Evolutionary conservation across 2,888 invertebrate genomes (phyloP), one percentile per base, ranked within the genome.

Genomic region (Endotricha flammealis): DNA sequence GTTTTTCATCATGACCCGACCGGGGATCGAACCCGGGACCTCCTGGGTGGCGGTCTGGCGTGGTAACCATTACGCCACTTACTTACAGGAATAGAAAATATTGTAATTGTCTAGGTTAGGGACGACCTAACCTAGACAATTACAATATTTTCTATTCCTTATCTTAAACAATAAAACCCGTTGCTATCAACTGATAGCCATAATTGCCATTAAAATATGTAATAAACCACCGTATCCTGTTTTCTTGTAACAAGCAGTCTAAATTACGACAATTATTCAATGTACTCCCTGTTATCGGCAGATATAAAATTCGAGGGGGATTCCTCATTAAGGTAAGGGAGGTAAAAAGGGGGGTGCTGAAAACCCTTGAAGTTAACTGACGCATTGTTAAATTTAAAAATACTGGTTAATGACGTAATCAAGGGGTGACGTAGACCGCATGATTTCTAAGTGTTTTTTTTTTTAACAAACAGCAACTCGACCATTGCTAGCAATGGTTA

Each of bases 191-290:
- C 20, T 12, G 34, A 41, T 38, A 14, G 33, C 24, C 30, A 38
- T 38, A 29, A 17, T 20, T 54, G 39, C 52, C 52, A 25, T 41
- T 59, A 60, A 61, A 63, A 71, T 70, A 74, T 72, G 67, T 70
- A 76, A 77, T 79, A 76, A 76, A 74, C 63, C 46, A 37, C 47
- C 57, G 71, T 71, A 62, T 72, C 78, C 68, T 76, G 76, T 80
- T 78, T 75, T 74, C 72, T 67, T 65, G 64, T 75, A 80, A 80
- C 80, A 80, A 79, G 78, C 73, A 62, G 65, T 53, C 70, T 75
- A 76, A 82, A 83, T 82, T 76, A 79, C 75, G 74, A 80, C 85
- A 85, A 82, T 85, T 83, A 85, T 81, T 85, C 83, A 80, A 83
- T 82, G 82, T 72, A 61, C 63, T 69, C 59, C 62, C n/a, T 68